Conservation (phyloP, 2,113 vertebrate genomes). For the Protobothrops mucrosquamatus region DNA sequence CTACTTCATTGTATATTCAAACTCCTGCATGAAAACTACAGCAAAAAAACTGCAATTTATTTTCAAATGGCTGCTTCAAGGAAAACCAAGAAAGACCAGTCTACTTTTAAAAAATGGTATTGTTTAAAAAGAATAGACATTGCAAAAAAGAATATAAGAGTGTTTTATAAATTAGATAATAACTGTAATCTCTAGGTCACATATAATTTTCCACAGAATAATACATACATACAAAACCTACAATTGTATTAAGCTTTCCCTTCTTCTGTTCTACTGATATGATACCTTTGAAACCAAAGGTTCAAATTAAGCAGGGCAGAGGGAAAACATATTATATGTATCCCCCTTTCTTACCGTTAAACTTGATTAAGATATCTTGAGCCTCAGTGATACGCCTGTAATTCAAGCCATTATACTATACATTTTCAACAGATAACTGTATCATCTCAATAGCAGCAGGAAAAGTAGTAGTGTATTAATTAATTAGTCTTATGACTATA, state of each 20-base stretch:
- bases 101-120: not conserved
- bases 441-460: not conserved
- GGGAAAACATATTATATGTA: constrained; percentile 29
- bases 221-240: constrained; percentile 39
- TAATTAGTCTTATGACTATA: not conserved
- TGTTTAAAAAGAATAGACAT: not conserved
- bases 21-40: not conserved
- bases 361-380: constrained; percentile 28
- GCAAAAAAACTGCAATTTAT: not conserved
- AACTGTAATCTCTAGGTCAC: not conserved
- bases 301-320: constrained; percentile 23
- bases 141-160: not conserved
- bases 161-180: not conserved
- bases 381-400: not conserved
- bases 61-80: not conserved
- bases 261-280: constrained; percentile 9
- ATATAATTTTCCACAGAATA: not conserved
- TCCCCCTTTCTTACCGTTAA: constrained; percentile 15
- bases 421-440: not conserved
- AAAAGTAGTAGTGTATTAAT: not conserved
- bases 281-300: constrained; percentile 36
- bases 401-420: not conserved
- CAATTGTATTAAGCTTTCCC: constrained; percentile 12
- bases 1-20: not conserved
- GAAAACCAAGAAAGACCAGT: not conserved